Base-by-base conservation (phyloP, 2,888 invertebrate genomes). In the Pantelozetes paolii region DNA sequence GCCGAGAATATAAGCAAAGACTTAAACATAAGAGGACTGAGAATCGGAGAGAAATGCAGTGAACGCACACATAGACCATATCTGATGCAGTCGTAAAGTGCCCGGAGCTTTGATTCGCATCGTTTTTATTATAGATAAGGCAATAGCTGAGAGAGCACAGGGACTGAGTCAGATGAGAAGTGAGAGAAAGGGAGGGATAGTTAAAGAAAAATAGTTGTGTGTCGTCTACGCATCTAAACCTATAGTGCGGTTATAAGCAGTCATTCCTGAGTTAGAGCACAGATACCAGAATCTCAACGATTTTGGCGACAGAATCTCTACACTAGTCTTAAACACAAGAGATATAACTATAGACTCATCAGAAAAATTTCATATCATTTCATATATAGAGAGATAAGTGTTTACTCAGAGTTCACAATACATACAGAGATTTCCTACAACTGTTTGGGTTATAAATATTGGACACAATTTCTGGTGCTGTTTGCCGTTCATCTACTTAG, bases 21-120 rank as follows among this genome's bases (percentile, higher is more conserved):
- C 15, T n/a, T n/a, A n/a, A n/a, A n/a, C n/a, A n/a, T n/a, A n/a
- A n/a, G n/a, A 30, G 28, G 57, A 57, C 8, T 15, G 13, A 28
- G 57, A 57, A 30, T 28, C n/a, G 13, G 57, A 57, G 26, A 57
- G 57, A 57, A 64, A 36, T 64, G 11, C 36, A 64, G 36, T 32
- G 64, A 64, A 18, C 36, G 30, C 59, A 59, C 36, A 64, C 32
- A 32, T 20, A 36, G 64, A 32, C 64, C 64, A 64, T 64, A 64
- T 64, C 64, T 64, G 64, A 64, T 64, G 64, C 36, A 30, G 64
- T 64, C 64, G 64, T 36, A 64, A 64, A 64, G 18, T 64, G 64
- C 64, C 64, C 36, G 36, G 64, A 64, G 64, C 64, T 32, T 57
- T 36, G 64, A 64, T 64, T 64, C 64, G 36, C 64, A 64, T 64